Conservation (phyloP, 1,140 invertebrate species). For the Rhopalosiphum maidis region DNA sequence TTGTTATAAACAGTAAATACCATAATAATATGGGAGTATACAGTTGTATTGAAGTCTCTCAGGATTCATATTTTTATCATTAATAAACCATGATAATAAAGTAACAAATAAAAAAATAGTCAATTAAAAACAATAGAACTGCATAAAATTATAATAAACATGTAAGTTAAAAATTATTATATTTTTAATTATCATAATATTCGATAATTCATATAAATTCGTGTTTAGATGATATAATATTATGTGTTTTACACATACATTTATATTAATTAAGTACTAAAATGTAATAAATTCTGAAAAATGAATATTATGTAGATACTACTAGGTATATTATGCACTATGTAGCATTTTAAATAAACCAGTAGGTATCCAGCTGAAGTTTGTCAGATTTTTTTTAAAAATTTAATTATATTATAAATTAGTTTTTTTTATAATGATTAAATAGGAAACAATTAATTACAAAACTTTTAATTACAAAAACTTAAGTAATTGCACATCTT, state of each 20-base stretch:
- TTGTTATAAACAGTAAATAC: slow-evolving; percentile 19
- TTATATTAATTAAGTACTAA: neutral
- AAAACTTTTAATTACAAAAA: slow-evolving; percentile 40
- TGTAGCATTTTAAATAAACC: neutral
- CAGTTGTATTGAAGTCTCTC: neutral
- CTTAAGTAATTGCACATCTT: slow-evolving; percentile 1
- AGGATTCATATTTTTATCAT: neutral
- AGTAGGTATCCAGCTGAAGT: neutral
- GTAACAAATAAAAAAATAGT: neutral
- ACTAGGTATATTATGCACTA: neutral
- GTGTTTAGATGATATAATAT: neutral
- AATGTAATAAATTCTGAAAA: neutral
- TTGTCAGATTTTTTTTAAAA: neutral
- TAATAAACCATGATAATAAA: neutral
- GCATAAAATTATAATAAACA: neutral
- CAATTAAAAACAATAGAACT: neutral
- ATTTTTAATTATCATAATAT: neutral
- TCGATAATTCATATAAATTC: neutral
- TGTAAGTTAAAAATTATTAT: neutral
- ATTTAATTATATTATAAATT: slow-evolving; percentile 14
- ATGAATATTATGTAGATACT: neutral
- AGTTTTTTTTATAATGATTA: slow-evolving; percentile 1
- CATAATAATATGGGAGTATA: neutral
- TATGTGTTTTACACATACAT: neutral
- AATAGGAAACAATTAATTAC: neutral